A percentile compares a stretch with the other conserved stretches of the same genome.
Conservation (phyloP, 2,113 vertebrate species). For the Apodemus speciosus region DNA sequence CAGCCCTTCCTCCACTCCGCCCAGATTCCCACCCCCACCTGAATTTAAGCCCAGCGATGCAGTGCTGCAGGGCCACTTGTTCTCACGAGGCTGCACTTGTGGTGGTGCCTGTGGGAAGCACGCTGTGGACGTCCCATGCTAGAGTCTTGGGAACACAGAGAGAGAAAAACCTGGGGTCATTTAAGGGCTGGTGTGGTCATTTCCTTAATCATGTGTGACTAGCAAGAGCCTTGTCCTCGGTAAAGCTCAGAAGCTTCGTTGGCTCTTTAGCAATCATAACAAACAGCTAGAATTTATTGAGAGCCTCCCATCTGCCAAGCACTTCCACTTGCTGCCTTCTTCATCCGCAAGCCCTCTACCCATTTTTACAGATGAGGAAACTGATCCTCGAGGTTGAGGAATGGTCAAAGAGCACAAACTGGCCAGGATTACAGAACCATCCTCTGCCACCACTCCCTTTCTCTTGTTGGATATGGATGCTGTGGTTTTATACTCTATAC, state of each 20-base stretch:
- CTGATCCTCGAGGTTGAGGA: neutral
- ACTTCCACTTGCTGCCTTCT: slow-evolving; percentile 25
- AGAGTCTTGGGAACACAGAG: slow-evolving; percentile 37
- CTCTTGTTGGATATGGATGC: neutral
- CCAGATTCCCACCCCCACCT: neutral
- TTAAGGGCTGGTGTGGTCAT: slow-evolving; percentile 57
- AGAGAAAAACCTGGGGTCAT: slow-evolving; percentile 38
- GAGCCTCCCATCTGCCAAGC: slow-evolving; percentile 34
- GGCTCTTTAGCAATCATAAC: slow-evolving; percentile 46
- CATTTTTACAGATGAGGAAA: slow-evolving; percentile 64
- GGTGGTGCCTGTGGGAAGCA: neutral
- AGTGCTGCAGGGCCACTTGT: neutral
- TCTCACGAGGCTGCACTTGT: neutral
- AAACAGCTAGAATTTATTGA: slow-evolving; percentile 61
- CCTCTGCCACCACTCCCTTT: neutral
- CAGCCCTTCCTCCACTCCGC: neutral
- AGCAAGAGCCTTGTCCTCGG: slow-evolving; percentile 8
- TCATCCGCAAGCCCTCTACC: slow-evolving; percentile 12
- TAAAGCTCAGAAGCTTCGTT: slow-evolving; percentile 48
- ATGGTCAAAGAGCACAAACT: neutral
- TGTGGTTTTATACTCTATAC: neutral
- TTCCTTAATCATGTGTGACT: slow-evolving; percentile 63
- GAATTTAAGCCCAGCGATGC: neutral
- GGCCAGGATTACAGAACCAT: neutral
- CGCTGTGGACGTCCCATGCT: neutral